Percentiles rank a stretch among this genome's conserved stretches.
Conservation (phyloP, 2,888 invertebrate genomes). For the Pycnomerus fuliginosus region DNA sequence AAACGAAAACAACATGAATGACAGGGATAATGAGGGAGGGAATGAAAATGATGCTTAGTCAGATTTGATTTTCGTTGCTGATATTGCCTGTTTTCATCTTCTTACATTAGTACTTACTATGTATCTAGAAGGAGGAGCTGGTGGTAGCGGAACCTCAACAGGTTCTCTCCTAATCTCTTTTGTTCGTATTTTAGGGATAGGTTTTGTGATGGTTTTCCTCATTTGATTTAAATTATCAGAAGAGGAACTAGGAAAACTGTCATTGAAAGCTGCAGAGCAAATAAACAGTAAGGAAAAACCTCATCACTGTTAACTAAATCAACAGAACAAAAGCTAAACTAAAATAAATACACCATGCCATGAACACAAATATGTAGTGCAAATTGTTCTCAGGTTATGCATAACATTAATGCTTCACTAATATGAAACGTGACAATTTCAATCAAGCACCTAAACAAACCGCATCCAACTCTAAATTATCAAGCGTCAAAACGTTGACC, state of each 20-base stretch:
- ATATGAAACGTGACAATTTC: too few species aligned
- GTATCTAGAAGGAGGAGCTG: slow-evolving; percentile 37
- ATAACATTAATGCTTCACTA: too few species aligned
- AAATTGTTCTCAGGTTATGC: too few species aligned
- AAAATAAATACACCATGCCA: too few species aligned
- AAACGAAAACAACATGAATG: slow-evolving; percentile 12
- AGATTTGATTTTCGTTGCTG: slow-evolving; percentile 37
- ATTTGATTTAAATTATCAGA: slow-evolving; percentile 41
- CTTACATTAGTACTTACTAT: slow-evolving; percentile 34
- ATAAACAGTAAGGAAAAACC: slow-evolving; percentile 25
- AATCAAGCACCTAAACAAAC: too few species aligned
- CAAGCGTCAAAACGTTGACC: too few species aligned
- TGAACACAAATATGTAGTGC: too few species aligned
- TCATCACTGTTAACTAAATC: slow-evolving; percentile 19
- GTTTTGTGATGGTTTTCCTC: slow-evolving; percentile 49
- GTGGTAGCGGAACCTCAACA: slow-evolving; percentile 30
- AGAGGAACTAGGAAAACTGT: slow-evolving; percentile 38
- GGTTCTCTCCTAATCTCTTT: slow-evolving; percentile 46
- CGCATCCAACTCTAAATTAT: too few species aligned
- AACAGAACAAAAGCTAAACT: too few species aligned
- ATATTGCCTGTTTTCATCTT: slow-evolving; percentile 12
- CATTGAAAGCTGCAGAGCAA: slow-evolving; percentile 33
- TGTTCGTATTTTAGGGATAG: slow-evolving; percentile 46
- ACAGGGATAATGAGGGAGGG: slow-evolving; percentile 19
- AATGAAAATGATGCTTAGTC: slow-evolving; percentile 29